Evolutionary conservation across 2,888 invertebrate species (phyloP).

Genomic region (Sesia apiformis): DNA sequence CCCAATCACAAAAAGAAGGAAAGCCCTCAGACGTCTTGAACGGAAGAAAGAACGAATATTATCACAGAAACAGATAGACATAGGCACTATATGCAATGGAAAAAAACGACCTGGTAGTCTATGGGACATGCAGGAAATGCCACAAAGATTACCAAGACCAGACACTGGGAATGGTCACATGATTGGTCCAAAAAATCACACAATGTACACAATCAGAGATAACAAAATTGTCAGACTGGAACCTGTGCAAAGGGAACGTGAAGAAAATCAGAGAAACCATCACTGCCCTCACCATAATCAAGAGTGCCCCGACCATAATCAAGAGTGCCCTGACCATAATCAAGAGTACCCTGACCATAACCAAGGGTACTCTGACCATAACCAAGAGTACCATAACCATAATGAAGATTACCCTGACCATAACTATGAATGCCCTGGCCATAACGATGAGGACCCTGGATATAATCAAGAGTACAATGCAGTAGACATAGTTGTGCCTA

Average conservation of each 20-base stretch:
- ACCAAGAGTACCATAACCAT: no score
- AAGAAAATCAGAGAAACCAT: conserved; percentile 2
- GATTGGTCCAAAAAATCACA: conserved; percentile 43
- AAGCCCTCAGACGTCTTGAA: conserved; percentile 58
- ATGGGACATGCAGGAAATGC: conserved; percentile 58
- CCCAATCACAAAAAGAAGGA: conserved; percentile 55
- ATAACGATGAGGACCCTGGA: conserved; percentile 4
- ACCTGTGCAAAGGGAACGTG: conserved; percentile 16
- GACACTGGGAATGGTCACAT: conserved; percentile 15
- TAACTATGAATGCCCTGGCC: no score
- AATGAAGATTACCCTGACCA: no score
- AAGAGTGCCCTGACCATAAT: no score
- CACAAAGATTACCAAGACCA: conserved; percentile 10
- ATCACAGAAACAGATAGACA: conserved; percentile 26
- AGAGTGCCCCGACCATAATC: no score
- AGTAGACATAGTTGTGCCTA: conserved; percentile 49
- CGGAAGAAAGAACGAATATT: conserved; percentile 47
- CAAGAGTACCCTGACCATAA: no score
- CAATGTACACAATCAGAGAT: conserved; percentile 67
- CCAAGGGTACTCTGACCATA: not conserved
- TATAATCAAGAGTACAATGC: conserved; percentile 30
- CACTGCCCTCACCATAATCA: no score
- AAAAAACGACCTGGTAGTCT: conserved; percentile 34
- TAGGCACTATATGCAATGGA: conserved; percentile 12
- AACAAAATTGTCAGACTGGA: conserved; percentile 64